Evolutionary conservation across 2,797 vertebrate species (phyloP), one percentile per base, ranked within the genome.

Genomic region (Chrosomus eos): DNA sequence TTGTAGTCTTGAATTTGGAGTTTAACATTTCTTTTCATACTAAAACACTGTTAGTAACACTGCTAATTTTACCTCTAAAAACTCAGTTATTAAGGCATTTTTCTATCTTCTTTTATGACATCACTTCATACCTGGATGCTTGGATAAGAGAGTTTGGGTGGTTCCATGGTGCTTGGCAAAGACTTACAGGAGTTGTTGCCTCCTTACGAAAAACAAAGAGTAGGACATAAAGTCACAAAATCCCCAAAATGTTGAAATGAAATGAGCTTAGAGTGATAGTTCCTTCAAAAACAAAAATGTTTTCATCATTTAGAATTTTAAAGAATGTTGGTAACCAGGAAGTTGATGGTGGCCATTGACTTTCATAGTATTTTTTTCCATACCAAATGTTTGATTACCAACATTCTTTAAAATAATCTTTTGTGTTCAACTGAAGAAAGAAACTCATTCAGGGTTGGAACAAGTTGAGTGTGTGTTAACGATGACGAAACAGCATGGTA

Each of bases 111-210:
- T 43, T 70, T 28, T 13, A 23, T 74, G 28, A 75, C 55, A 64
- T 83, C 70, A 83, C 62, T 28, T 62, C 33, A 53, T 64, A 38
- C 73, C 74, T 36, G 21, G 66, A 18, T 1, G 7, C 45, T 53
- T 72, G 19, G 58, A 83, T 67, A 60, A 67, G 74, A 73, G 80
- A 73, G 70, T 60, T 78, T 58, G 31, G 77, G 67, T 60, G 48
- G 51, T 51, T 71, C 60, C 84, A 86, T 78, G 77, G 71, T 82
- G 26, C 81, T 78, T 77, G 66, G 76, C 26, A 74, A 85, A 68
- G 26, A 21, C 60, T 82, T 82, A 72, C 73, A n/a, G 40, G 67
- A 74, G 23, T 19, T 74, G 33, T 73, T 73, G 31, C 7, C 48
- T 81, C 74, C 71, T 36, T 55, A 40, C 38, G n/a, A 38, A 74